Percentiles rank a stretch among this genome's conserved stretches.
Evolutionary conservation across 2,113 vertebrate species (phyloP).

Genomic region (Asarcornis scutulata): DNA sequence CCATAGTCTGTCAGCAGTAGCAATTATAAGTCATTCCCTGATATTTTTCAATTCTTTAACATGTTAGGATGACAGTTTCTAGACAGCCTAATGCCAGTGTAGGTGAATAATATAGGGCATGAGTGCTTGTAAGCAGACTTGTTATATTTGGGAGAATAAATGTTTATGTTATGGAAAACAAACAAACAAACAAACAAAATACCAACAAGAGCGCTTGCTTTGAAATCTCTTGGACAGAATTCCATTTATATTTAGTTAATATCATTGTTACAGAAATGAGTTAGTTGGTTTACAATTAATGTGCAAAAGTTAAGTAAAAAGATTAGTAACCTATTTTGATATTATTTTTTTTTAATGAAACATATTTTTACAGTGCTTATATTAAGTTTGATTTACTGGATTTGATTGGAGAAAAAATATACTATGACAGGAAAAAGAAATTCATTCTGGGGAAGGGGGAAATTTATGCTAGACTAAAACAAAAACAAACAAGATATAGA

Average conservation of each 20-base stretch:
- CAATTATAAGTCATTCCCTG: conserved; percentile 16
- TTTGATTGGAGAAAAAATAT: conserved; percentile 40
- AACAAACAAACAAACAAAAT: no score
- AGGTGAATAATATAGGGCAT: neutral
- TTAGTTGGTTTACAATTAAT: conserved; percentile 73
- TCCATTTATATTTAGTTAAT: conserved; percentile 73
- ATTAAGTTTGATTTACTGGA: conserved; percentile 61
- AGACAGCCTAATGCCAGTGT: neutral
- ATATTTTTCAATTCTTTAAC: neutral
- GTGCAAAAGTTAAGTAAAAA: conserved; percentile 68
- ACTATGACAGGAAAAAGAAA: neutral
- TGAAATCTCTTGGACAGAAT: conserved; percentile 66
- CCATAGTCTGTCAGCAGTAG: neutral
- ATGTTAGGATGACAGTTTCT: neutral
- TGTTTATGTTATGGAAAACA: conserved; percentile 45
- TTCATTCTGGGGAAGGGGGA: neutral
- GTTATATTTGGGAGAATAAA: conserved; percentile 13
- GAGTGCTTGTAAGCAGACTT: neutral
- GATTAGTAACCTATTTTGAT: conserved; percentile 70
- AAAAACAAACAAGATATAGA: neutral
- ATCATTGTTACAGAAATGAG: conserved; percentile 70
- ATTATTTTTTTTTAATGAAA: conserved; percentile 55
- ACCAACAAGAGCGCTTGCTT: conserved; percentile 9
- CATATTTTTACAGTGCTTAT: conserved; percentile 51
- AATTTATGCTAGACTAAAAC: neutral